Evolutionary conservation across 1,140 invertebrate genomes (phyloP).

Genomic region (Papilio glaucus): DNA sequence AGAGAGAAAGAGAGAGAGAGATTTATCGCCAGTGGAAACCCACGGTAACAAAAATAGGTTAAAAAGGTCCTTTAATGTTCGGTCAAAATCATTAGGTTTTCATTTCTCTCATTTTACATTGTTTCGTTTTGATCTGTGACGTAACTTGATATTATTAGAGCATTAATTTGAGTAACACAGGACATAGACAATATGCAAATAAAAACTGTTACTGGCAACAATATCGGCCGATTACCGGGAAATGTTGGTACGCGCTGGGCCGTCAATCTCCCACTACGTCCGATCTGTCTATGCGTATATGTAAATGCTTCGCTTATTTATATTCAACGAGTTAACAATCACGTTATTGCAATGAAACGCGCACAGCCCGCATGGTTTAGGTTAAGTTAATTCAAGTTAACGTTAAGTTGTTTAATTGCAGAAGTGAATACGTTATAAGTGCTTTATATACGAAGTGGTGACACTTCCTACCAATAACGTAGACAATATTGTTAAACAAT

Average conservation of each 20-base stretch:
- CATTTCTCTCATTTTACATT: no score
- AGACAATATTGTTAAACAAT: no score
- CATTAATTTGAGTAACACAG: not conserved
- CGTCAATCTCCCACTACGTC: not conserved
- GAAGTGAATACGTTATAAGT: no score
- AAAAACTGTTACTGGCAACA: not conserved
- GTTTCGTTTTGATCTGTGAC: no score
- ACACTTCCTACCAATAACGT: no score
- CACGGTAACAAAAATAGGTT: no score
- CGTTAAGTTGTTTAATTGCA: not conserved
- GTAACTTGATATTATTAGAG: not conserved
- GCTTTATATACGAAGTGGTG: no score
- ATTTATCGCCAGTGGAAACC: no score
- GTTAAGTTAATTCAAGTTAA: not conserved
- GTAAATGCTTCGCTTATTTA: not conserved
- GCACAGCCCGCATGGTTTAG: not conserved
- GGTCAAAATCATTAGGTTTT: no score
- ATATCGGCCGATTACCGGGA: slow-evolving; percentile 1
- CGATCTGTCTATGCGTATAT: not conserved
- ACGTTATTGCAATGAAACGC: not conserved
- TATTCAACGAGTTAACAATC: not conserved
- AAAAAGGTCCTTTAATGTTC: no score
- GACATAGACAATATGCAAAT: not conserved
- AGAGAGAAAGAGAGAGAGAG: no score
- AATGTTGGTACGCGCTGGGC: not conserved